These are phyloP conservation scores for Ahaetulla prasina DNA, from an alignment of 2,113 vertebrate genomes.

Conservation along the genomic window DNA sequence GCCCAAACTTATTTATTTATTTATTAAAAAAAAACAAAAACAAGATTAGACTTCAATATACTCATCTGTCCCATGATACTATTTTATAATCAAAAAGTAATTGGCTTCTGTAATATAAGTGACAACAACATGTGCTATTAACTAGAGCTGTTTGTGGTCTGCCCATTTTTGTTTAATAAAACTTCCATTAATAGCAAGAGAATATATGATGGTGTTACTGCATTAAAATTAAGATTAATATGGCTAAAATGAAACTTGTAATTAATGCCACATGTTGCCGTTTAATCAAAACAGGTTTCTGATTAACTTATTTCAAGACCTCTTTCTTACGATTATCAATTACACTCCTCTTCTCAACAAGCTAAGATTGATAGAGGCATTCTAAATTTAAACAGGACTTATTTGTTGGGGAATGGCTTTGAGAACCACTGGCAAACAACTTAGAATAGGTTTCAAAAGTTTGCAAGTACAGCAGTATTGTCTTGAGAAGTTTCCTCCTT, in stretches of 20 bases:
- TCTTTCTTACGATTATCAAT: not conserved
- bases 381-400: not conserved
- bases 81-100: not conserved
- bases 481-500: not conserved
- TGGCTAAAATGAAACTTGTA: not conserved
- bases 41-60: not conserved
- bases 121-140: not conserved
- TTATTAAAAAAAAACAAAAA: not conserved
- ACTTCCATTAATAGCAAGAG: not conserved
- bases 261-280: not conserved
- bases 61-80: not conserved
- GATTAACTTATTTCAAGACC: not conserved
- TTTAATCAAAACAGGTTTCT: slow-evolving; percentile 15
- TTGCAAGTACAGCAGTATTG: not conserved
- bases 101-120: not conserved
- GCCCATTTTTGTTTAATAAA: not conserved
- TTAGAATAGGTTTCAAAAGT: not conserved
- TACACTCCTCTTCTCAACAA: not conserved
- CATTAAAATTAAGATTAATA: slow-evolving; percentile 24
- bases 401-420: not conserved
- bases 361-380: not conserved
- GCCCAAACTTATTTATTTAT: not conserved
- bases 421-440: not conserved
- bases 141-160: not conserved
- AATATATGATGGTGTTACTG: slow-evolving; percentile 14